These are phyloP conservation scores for Urechis unicinctus DNA, from an alignment of 2,888 invertebrate species.

Conservation along the genomic window DNA sequence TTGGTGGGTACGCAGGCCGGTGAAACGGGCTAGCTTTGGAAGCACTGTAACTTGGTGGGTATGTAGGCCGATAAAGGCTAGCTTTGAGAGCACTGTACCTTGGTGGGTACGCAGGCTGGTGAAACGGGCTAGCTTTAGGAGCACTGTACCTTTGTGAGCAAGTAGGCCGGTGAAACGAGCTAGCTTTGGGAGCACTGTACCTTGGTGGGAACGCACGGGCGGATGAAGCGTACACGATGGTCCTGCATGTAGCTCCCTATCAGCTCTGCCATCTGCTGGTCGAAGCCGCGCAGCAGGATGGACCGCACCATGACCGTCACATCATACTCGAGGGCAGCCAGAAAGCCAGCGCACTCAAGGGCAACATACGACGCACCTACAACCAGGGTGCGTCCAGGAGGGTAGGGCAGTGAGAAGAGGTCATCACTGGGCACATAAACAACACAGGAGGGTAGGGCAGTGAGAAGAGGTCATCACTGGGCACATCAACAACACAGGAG, in stretches of 20 bases:
- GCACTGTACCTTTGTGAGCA: too few species aligned
- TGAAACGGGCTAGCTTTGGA: too few species aligned
- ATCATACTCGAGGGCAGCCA: constrained; percentile 44
- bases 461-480: constrained; percentile 58
- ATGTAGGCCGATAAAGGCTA: too few species aligned
- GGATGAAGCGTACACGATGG: constrained; percentile 54
- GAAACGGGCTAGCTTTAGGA: too few species aligned
- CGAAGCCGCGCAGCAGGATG: constrained; percentile 59
- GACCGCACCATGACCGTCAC: constrained; percentile 56
- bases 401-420: constrained; percentile 54
- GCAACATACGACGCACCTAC: constrained; percentile 60
- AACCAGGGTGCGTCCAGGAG: constrained; percentile 57
- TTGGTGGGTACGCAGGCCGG: too few species aligned
- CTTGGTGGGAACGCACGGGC: constrained; percentile 49
- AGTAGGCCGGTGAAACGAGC: too few species aligned
- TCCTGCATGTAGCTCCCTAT: constrained; percentile 54
- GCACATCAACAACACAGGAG: constrained; percentile 48
- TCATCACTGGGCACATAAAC: constrained; percentile 55
- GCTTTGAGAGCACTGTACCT: too few species aligned
- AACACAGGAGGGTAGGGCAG: constrained; percentile 52
- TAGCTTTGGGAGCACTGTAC: too few species aligned
- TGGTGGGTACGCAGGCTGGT: too few species aligned
- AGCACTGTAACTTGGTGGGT: too few species aligned
- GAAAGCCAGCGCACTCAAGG: constrained; percentile 59
- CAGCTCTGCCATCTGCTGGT: constrained; percentile 57